Percentiles rank a stretch among this genome's conserved stretches.
These are phyloP conservation scores for Cromileptes altivelis DNA, from an alignment of 2,113 vertebrate species.

Conservation along the genomic window DNA sequence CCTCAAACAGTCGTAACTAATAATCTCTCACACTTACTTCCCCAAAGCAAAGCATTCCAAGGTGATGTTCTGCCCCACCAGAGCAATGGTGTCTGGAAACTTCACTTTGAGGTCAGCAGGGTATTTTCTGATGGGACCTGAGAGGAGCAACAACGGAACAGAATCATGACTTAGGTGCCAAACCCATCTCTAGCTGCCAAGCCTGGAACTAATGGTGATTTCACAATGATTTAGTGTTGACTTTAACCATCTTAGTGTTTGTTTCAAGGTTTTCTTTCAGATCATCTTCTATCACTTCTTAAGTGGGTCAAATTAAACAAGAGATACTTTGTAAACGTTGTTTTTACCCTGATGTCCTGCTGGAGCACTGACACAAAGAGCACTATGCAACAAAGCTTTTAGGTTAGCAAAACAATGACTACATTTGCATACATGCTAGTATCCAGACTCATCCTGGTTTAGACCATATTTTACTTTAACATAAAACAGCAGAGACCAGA, in stretches of 20 bases:
- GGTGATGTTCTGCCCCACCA: slow-evolving; percentile 94
- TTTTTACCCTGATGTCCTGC: neutral
- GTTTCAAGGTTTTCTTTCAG: neutral
- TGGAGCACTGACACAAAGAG: neutral
- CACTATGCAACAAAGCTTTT: neutral
- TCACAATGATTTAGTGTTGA: neutral
- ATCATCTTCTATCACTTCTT: neutral
- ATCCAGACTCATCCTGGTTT: neutral
- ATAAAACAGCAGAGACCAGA: neutral
- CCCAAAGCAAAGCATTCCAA: slow-evolving; percentile 98
- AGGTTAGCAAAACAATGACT: slow-evolving; percentile 5
- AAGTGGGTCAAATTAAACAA: slow-evolving; percentile 9
- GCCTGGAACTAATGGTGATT: neutral
- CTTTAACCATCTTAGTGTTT: neutral
- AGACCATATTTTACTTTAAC: neutral
- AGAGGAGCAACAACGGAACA: slow-evolving; percentile 46
- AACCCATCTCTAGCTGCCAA: neutral
- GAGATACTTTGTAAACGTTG: slow-evolving; percentile 1
- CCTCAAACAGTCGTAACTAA: neutral
- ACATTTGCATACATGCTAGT: neutral
- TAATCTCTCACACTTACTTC: slow-evolving; percentile 89
- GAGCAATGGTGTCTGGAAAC: slow-evolving; percentile 89
- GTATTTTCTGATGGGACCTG: slow-evolving; percentile 91
- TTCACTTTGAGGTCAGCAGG: slow-evolving; percentile 95
- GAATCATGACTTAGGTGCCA: slow-evolving; percentile 20